Evolutionary conservation across 2,113 vertebrate genomes (phyloP).

Genomic region (Pelodiscus sinensis): DNA sequence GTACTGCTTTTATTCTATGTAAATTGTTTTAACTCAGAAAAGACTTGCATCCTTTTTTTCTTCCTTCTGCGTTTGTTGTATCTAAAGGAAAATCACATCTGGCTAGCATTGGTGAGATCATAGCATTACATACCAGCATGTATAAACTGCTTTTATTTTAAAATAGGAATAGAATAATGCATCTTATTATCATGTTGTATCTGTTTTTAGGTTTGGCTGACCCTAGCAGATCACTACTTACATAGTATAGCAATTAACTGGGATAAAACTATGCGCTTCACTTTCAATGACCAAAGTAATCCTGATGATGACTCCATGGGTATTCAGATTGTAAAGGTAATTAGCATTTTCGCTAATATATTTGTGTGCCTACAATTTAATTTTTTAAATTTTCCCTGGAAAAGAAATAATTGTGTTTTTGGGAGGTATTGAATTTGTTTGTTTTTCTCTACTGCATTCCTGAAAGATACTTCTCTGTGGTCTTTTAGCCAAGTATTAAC

Average conservation of each 20-base stretch:
- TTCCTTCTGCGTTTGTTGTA: neutral
- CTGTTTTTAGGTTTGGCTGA: constrained; percentile 92
- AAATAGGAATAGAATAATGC: neutral
- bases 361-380: neutral
- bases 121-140: neutral
- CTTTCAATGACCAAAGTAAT: constrained; percentile 98
- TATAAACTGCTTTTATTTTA: neutral
- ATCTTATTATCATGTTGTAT: constrained; percentile 1
- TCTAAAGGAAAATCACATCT: neutral
- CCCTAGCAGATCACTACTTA: constrained; percentile 95
- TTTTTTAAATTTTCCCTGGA: too few species aligned
- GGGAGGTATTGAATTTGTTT: neutral
- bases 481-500: neutral
- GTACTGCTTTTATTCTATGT: neutral
- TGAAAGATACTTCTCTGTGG: neutral
- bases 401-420: neutral
- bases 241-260: constrained; percentile 97
- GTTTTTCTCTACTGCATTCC: neutral
- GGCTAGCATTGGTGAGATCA: neutral
- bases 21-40: neutral
- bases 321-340: constrained; percentile 98
- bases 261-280: constrained; percentile 98
- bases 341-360: neutral
- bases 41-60: neutral
- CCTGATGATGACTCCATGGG: constrained; percentile 98